Evolutionary conservation across 2,888 invertebrate genomes (phyloP), one percentile per base, ranked within the genome.

Genomic region (Agonum fuliginosum): DNA sequence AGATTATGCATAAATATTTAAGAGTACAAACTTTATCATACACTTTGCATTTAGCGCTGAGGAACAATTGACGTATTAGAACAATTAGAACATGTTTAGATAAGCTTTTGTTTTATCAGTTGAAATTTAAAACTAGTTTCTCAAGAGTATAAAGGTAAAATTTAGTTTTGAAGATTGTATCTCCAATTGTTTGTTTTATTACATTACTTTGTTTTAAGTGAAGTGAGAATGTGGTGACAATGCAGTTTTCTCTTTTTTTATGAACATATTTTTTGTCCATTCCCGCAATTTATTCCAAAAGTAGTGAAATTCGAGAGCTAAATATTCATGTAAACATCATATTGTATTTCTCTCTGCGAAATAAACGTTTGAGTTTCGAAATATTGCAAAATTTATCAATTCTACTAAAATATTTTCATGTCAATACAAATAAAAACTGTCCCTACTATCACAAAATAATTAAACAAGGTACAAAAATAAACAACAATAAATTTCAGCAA

Each of bases 381-480:
- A 20, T 12, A 27, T 24, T 54, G 1, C 24, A 22, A 54, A 54
- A 54, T 54, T 54, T 48, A 48, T 48, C 19, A 14, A 27, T 12
- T 14, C 3, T 22, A 22, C 24, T 54, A 54, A 24, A 54, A 24
- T 54, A 62, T 34, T 54, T 62, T 6, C 12, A 17, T 62, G 58
- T 30, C 58, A 62, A n/a, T 27, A 6, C 6, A 51, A 48, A 19
- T 19, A 48, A 54, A 54, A 54, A 54, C 48, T 0, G 8, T 24
- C 24, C 20, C 24, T 24, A 27, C 54, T 54, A 62, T 62, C 30
- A 17, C 34, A 62, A 30, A 62, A 62, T 30, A 62, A 62, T 62
- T 62, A 34, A 62, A 62, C 58, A 62, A 62, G 58, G 30, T 30
- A 30, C 30, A 30, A 62, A 62, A 62, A 62, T 62, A 62, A 62